Evolutionary conservation across 1,140 invertebrate species (phyloP).

Genomic region (Zaprionus africanus): DNA sequence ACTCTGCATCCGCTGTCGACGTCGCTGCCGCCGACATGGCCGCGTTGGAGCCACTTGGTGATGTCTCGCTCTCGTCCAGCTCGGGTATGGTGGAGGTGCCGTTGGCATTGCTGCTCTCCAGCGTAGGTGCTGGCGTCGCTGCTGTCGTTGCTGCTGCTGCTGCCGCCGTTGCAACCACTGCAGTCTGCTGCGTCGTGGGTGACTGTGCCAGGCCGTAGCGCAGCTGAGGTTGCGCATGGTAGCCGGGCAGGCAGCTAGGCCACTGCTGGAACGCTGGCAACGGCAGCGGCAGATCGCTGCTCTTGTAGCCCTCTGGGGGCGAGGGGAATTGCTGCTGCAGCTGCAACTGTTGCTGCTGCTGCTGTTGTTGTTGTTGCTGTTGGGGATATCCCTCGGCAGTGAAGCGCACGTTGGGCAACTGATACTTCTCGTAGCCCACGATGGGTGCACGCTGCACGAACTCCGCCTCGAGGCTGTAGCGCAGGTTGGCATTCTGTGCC

Average conservation of each 20-base stretch:
- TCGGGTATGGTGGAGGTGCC: conserved; percentile 64
- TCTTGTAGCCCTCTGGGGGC: conserved; percentile 88
- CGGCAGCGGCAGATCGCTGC: conserved; percentile 73
- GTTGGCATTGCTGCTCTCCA: conserved; percentile 60
- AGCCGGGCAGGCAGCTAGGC: conserved; percentile 85
- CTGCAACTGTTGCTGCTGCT: conserved; percentile 82
- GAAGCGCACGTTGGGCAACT: conserved; percentile 88
- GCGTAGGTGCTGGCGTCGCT: conserved; percentile 30
- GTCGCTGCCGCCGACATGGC: conserved; percentile 26
- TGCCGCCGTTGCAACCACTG: conserved; percentile 22
- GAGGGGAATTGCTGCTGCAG: conserved; percentile 87
- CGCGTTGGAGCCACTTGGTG: conserved; percentile 62
- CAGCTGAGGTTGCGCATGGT: conserved; percentile 74
- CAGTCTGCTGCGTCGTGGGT: conserved; percentile 34
- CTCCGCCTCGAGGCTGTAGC: conserved; percentile 89
- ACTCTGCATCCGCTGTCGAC: conserved; percentile 64
- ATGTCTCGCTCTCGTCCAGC: conserved; percentile 72
- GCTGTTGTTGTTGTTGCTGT: conserved; percentile 77
- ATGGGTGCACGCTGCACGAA: conserved; percentile 86
- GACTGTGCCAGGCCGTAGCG: conserved; percentile 67
- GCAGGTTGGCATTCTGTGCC: conserved; percentile 86
- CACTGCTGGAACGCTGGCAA: conserved; percentile 80
- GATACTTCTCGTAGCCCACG: conserved; percentile 86
- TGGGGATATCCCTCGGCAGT: conserved; percentile 91
- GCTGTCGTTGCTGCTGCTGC: conserved; percentile 26